Base-by-base conservation (phyloP, 2,797 vertebrate species). In the Gobio occitaniae region DNA sequence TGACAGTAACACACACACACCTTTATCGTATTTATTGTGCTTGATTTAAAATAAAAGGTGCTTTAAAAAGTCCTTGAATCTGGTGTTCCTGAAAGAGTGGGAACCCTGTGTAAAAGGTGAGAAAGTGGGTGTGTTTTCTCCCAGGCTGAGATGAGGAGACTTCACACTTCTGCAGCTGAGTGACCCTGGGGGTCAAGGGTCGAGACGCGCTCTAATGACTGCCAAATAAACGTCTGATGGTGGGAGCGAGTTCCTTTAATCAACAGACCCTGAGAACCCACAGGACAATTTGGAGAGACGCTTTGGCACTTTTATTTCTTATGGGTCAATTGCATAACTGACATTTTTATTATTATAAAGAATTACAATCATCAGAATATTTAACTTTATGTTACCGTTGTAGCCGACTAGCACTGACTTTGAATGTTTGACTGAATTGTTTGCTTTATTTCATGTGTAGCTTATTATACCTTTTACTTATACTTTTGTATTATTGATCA, bases 111-210 rank as follows among this genome's bases (percentile, higher is more conserved):
- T 32, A 21, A n/a, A 19, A 29, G 63, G 65, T 80, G 47, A 41
- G 78, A 80, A 80, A 41, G 13, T 1, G 4, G 77, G 9, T 50
- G 19, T 65, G 25, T 36, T 75, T 76, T 78, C 61, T 65, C 82
- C 81, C 59, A 44, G 21, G 66, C 16, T 63, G 47, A 81, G 82
- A 80, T 82, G 77, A 87, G 61, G 83, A 84, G 78, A 85, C 56
- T 84, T 91, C 89, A 91, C 91, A 90, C 91, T 90, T 89, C 78
- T 85, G 86, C 91, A 91, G 87, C 83, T 90, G 88, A 89, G 68
- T 69, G 48, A 74, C 86, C 76, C 38, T 38, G 83, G 86, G 76
- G 84, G 80, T 77, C 71, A 81, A 78, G 80, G 86, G 86, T 81
- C 61, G 16, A 79, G 71, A 75, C 25, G n/a, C 68, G 72, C 61